These are phyloP conservation scores for Harpegnathos saltator DNA, from an alignment of 1,140 invertebrate genomes.

Conservation along the genomic window DNA sequence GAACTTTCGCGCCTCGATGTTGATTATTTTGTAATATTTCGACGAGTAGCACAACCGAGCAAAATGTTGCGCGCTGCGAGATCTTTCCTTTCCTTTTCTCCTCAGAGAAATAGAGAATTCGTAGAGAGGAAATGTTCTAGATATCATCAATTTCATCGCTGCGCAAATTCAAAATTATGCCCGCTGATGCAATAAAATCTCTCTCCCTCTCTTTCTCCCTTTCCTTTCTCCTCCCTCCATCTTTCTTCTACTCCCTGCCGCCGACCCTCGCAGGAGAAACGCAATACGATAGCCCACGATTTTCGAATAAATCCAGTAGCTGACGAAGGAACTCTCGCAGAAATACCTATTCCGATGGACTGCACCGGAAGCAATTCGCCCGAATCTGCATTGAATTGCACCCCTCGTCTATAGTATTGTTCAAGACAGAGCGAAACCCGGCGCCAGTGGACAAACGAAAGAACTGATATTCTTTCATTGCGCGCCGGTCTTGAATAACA, in stretches of 20 bases:
- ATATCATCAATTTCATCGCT: neutral
- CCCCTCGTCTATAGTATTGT: slow-evolving; percentile 67
- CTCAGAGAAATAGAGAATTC: slow-evolving; percentile 10
- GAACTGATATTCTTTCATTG: slow-evolving; percentile 75
- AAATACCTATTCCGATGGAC: slow-evolving; percentile 54
- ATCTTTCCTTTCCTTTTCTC: neutral
- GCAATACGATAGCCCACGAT: slow-evolving; percentile 33
- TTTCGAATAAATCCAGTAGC: slow-evolving; percentile 56
- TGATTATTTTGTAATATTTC: neutral
- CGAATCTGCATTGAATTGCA: slow-evolving; percentile 74
- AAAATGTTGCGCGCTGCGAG: slow-evolving; percentile 6
- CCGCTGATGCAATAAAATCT: neutral
- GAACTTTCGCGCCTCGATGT: neutral
- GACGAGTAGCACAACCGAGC: neutral
- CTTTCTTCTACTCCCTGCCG: neutral
- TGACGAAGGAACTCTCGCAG: slow-evolving; percentile 54
- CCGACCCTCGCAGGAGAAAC: slow-evolving; percentile 23
- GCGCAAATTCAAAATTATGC: slow-evolving; percentile 42
- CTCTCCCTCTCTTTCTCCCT: neutral
- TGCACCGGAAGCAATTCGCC: slow-evolving; percentile 72
- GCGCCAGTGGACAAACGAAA: slow-evolving; percentile 72
- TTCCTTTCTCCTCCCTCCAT: too few species aligned
- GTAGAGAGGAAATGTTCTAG: slow-evolving; percentile 16
- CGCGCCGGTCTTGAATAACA: slow-evolving; percentile 68
- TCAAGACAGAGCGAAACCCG: slow-evolving; percentile 56